Evolutionary conservation across 2,797 vertebrate genomes (phyloP), one percentile per base, ranked within the genome.

Genomic region (Phoxinus dragarum): DNA sequence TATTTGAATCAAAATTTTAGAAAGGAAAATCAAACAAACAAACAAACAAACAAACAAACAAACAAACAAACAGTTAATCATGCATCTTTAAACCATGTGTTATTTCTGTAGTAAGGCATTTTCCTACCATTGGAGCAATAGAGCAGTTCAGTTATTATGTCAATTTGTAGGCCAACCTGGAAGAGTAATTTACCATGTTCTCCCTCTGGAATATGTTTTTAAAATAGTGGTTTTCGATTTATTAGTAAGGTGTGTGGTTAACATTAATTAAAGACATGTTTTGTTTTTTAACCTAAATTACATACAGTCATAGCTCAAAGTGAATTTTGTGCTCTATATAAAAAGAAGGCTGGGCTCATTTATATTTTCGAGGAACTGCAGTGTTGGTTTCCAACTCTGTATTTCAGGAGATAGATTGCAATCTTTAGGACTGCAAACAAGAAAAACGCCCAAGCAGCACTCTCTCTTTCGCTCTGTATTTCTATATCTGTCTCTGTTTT

Each of bases 401-500:
- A 54, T 42, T 82, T 72, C 80, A 72, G 52, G 36, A 72, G 67
- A 72, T 72, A 59, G 52, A 72, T 82, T 72, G 38, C 52, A 19
- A 61, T 44, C 38, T 31, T 82, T 34, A 42, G 67, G 34, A 71
- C 67, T n/a, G 34, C 80, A 56, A 72, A 72, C 67, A 64, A 61
- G 42, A 80, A 66, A 73, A 9, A 11, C 16, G 3, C 42, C 52
- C 40, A 73, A 49, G 7, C 68, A 85, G 16, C 54, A 9, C 68
- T 85, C 4, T 80, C 42, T 71, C 36, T 72, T 72, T 34, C 2
- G 0, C 68, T 44, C 9, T 67, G 11, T 56, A 47, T 84, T 84
- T 79, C 67, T 78, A 17, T 80, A 72, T 74, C 77, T 64, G 34
- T 80, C 54, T 52, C 68, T 74, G 16, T 54, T 85, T 80, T 80